These are phyloP conservation scores for Australoheros facetus DNA, from an alignment of 2,797 vertebrate species.

Conservation along the genomic window DNA sequence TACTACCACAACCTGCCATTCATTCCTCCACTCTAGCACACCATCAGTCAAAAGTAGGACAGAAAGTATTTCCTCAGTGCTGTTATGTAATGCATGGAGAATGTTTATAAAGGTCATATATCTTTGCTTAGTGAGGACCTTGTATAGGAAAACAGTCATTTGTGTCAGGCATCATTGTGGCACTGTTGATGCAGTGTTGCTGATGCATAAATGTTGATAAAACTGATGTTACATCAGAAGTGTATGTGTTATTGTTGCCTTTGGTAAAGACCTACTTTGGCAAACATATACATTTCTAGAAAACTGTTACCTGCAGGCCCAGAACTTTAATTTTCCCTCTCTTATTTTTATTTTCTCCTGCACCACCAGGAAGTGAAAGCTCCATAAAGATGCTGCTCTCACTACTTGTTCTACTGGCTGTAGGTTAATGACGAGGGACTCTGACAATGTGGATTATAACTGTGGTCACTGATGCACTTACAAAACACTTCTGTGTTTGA, in stretches of 20 bases:
- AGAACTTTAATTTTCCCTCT: background rate
- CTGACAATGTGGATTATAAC: conserved; percentile 6
- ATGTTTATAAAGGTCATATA: conserved; percentile 33
- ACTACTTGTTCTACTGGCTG: conserved; percentile 21
- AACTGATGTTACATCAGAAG: background rate
- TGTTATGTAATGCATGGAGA: conserved; percentile 15
- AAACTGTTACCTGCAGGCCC: background rate
- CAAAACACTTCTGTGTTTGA: background rate
- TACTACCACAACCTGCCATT: background rate
- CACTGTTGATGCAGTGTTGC: background rate
- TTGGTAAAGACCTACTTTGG: background rate
- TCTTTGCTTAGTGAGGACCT: background rate
- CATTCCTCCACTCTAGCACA: background rate
- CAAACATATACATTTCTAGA: background rate
- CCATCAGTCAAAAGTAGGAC: background rate
- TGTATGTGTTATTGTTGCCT: background rate
- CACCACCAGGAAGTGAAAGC: conserved; percentile 14
- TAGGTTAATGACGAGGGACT: conserved; percentile 15
- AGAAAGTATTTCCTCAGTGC: background rate
- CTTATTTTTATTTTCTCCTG: background rate
- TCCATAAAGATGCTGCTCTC: conserved; percentile 33
- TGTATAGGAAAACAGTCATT: background rate
- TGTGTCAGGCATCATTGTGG: background rate
- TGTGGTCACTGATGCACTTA: conserved; percentile 20
- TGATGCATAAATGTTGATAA: background rate